Percentiles rank a stretch among this genome's conserved stretches.
Evolutionary conservation across 2,888 invertebrate species (phyloP).

Genomic region (Chirona hameri): DNA sequence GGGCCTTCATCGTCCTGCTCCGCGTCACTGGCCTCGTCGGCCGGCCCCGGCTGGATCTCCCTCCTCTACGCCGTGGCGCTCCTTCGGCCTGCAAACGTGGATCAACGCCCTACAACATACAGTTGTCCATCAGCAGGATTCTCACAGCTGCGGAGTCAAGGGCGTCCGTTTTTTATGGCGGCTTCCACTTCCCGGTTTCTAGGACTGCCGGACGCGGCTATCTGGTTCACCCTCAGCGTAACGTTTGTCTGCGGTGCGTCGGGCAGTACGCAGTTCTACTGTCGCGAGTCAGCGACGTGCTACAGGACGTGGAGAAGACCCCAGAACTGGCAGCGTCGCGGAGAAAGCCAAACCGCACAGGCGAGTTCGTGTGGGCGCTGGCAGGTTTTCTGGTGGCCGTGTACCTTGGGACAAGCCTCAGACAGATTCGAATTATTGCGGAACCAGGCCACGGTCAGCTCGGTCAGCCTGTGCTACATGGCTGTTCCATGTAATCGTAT

Average conservation of each 20-base stretch:
- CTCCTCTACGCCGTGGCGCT: not conserved
- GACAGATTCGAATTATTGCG: too few relatives aligned
- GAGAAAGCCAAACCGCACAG: too few relatives aligned
- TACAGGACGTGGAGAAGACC: too few relatives aligned
- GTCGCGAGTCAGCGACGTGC: too few relatives aligned
- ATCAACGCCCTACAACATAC: not conserved
- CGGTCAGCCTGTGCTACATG: not conserved
- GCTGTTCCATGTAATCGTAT: not conserved
- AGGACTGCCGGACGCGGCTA: not conserved
- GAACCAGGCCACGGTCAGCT: too few relatives aligned
- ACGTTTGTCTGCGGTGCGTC: not conserved
- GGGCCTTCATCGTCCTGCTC: not conserved
- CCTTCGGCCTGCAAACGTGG: not conserved
- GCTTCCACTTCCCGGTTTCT: not conserved
- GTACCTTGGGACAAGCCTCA: too few relatives aligned
- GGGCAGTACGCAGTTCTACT: too few relatives aligned
- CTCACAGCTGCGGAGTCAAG: not conserved
- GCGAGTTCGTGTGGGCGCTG: not conserved
- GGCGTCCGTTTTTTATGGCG: not conserved
- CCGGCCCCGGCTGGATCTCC: not conserved
- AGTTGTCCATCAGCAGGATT: not conserved
- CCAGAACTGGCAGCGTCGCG: too few relatives aligned
- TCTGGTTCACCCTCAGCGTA: not conserved
- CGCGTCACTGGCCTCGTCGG: not conserved
- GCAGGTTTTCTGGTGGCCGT: not conserved